phyloP scores from a whole-genome alignment of 2,888 invertebrate species.

The Leptura quadrifasciata region DNA sequence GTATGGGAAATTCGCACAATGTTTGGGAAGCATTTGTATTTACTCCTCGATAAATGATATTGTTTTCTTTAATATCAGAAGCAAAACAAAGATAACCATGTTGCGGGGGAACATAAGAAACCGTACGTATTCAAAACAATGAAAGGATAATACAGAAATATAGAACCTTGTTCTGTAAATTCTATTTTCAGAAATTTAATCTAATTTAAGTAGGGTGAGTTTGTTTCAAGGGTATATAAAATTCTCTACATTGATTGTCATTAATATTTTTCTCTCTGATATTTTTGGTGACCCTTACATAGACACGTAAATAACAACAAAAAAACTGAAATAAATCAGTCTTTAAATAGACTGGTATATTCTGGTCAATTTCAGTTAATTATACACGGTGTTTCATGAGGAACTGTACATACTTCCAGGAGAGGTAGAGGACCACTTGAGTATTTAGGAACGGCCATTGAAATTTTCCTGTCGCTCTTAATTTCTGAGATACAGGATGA shows the following conservation, averaged over 20 bases:
- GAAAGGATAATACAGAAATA: background rate
- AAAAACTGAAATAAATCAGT: too few relatives aligned
- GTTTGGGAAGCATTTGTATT: conserved; percentile 1
- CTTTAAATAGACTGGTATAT: too few relatives aligned
- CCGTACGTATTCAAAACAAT: background rate
- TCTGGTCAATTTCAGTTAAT: too few relatives aligned
- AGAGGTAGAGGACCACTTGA: too few relatives aligned
- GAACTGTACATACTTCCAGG: too few relatives aligned
- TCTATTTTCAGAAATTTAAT: background rate
- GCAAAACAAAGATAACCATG: background rate
- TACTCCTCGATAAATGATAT: background rate
- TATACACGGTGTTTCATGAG: too few relatives aligned
- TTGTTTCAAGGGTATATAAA: too few relatives aligned
- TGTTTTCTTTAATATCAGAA: background rate
- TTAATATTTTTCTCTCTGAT: background rate
- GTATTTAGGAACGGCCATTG: too few relatives aligned
- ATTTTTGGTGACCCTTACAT: background rate
- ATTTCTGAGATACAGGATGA: too few relatives aligned
- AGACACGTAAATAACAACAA: too few relatives aligned
- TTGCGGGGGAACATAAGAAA: background rate
- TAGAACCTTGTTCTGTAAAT: background rate
- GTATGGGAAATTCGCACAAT: background rate
- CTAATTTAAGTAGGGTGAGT: background rate
- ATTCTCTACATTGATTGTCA: background rate
- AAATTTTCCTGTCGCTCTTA: too few relatives aligned